Evolutionary conservation across 2,888 invertebrate species (phyloP).

Genomic region (Lacanobia wlatinum): DNA sequence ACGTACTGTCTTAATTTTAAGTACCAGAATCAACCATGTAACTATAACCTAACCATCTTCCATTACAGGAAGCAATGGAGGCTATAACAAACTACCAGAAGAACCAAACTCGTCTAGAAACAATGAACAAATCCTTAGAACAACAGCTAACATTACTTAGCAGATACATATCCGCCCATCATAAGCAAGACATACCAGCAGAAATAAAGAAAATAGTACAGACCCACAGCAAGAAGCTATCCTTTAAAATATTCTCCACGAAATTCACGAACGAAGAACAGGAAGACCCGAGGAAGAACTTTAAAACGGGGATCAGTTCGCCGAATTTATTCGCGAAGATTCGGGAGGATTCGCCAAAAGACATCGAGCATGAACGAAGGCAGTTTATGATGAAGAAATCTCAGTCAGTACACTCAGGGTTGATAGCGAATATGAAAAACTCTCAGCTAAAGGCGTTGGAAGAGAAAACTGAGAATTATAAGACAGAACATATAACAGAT

Average conservation of each 20-base stretch:
- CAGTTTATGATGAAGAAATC: conserved; percentile 86
- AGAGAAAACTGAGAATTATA: conserved; percentile 75
- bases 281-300: conserved; percentile 79
- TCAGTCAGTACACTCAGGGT: conserved; percentile 85
- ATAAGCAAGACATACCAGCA: conserved; percentile 93
- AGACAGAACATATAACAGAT: conserved; percentile 75
- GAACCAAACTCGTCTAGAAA: conserved; percentile 92
- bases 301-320: conserved; percentile 83
- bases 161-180: conserved; percentile 93
- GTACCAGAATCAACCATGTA: not conserved
- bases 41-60: conserved; percentile 25
- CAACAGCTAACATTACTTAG: conserved; percentile 94
- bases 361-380: conserved; percentile 75
- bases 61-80: conserved; percentile 92
- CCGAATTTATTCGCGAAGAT: conserved; percentile 87
- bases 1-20: not conserved
- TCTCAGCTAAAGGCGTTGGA: conserved; percentile 89
- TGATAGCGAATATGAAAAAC: conserved; percentile 77
- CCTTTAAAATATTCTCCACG: conserved; percentile 85
- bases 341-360: conserved; percentile 74
- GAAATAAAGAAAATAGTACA: conserved; percentile 94
- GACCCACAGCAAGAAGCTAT: conserved; percentile 86
- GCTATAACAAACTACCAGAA: conserved; percentile 92
- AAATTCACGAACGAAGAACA: conserved; percentile 83
- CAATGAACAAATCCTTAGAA: conserved; percentile 93